Conservation (phyloP, 2,888 invertebrate species). For the Heliconius sara region DNA sequence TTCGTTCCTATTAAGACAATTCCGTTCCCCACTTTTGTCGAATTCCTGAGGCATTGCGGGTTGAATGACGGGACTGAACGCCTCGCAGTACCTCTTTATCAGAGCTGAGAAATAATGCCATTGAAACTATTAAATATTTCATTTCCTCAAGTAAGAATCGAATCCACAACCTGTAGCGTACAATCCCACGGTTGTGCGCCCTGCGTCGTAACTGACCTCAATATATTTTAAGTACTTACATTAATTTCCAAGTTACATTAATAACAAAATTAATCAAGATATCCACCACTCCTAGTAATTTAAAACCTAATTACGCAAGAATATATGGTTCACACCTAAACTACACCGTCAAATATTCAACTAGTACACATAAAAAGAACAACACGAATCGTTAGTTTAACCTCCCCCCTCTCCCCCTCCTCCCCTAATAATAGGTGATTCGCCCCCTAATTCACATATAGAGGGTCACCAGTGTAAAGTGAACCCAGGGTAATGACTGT, state of each 20-base stretch:
- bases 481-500: constrained; percentile 55
- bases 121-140: too few species aligned
- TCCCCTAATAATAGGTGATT: constrained; percentile 80
- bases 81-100: too few species aligned
- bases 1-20: too few species aligned
- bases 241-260: not conserved
- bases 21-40: too few species aligned
- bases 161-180: too few species aligned
- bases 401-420: constrained; percentile 55
- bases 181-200: too few species aligned
- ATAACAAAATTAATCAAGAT: constrained; percentile 16
- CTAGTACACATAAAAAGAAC: constrained; percentile 79
- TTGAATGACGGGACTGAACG: too few species aligned
- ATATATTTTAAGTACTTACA: not conserved
- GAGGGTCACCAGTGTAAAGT: constrained; percentile 57
- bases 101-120: too few species aligned
- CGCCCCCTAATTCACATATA: constrained; percentile 66
- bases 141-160: too few species aligned
- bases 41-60: too few species aligned
- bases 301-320: constrained; percentile 32
- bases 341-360: constrained; percentile 74
- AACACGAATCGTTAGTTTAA: constrained; percentile 79
- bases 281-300: constrained; percentile 15
- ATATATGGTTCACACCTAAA: constrained; percentile 66
- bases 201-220: too few species aligned